Base-by-base conservation (phyloP, 2,113 vertebrate species). In the Amazona guildingii region DNA sequence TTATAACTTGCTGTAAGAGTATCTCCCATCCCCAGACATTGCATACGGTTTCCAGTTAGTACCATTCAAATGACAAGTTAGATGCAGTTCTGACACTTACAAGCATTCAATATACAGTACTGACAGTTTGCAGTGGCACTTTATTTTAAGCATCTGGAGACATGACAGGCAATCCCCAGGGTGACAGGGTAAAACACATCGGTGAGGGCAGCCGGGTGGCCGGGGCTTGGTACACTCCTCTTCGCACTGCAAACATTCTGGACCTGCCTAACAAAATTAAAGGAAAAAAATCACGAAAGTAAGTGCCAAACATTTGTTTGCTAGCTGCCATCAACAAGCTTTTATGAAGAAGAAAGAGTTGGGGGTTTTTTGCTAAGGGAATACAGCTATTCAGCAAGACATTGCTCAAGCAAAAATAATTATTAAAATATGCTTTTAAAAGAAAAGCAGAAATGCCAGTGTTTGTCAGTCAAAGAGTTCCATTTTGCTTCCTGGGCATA, bases 121-220 rank as follows among this genome's bases (percentile, higher is more conserved):
- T 83, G 97, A 98, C 18, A 99, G 98, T 92, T 97, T 99, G 97
- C 99, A 99, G 96, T 99, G 98, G 95, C 99, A 99, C 92, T 98
- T 98, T 73, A 98, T 98, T 91, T 98, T 98, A 77, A 98, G 95
- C 98, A 99, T 99, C 90, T 99, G 98, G 73, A 97, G 95, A 96
- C 99, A 99, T 0, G 98, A 85, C 12, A 98, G 98, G 78, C 99
- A 99, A 62, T 96, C 94, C 41, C 97, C 98, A 55, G 97, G 97
- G 74, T 99, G 99, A 97, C 99, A 99, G 7, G 98, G 98, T 69
- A 98, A 88, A 83, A 95, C 92, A 87, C 99, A 99, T 3, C 96
- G 97, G 66, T 99, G 99, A 84, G 98, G 97, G 91, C 99, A 99
- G n/a, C 98, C 98, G 21, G 84, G 10, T 2, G 98, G 98, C 31